phyloP scores from a whole-genome alignment of 2,113 vertebrate genomes.

The Elaphurus davidianus region DNA sequence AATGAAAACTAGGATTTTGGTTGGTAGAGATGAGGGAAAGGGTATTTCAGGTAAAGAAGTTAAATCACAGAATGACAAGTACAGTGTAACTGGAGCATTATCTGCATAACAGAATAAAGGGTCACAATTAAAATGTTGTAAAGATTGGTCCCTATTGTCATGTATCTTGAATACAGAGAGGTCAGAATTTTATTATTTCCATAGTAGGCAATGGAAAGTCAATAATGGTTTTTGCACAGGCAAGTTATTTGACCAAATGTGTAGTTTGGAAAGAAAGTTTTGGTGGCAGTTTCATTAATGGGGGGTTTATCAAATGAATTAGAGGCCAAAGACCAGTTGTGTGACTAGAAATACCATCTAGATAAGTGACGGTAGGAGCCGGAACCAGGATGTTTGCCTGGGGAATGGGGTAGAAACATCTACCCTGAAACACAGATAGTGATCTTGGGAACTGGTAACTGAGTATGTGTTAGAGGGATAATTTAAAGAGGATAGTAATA shows the following conservation, averaged over 20 bases:
- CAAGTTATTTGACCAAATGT: background rate
- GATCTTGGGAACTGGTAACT: background rate
- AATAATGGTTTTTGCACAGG: background rate
- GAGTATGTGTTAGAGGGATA: background rate
- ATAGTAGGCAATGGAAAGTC: background rate
- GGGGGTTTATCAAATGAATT: background rate
- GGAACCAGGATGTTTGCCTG: background rate
- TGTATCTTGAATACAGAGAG: background rate
- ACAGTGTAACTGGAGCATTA: background rate
- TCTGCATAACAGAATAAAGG: background rate
- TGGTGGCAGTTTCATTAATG: background rate
- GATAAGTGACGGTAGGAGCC: background rate
- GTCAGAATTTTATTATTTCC: constrained; percentile 7
- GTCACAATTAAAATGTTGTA: background rate
- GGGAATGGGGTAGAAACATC: background rate
- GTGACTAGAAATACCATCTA: background rate
- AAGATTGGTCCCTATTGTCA: background rate
- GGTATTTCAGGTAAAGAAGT: background rate
- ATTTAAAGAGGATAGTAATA: background rate
- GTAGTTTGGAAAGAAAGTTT: background rate
- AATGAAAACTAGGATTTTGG: background rate
- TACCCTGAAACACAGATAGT: background rate
- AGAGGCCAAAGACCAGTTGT: background rate
- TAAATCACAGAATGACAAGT: background rate
- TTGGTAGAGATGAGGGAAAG: background rate